A percentile compares a stretch with the other conserved stretches of the same genome.
Evolutionary conservation across 2,113 vertebrate genomes (phyloP).

Genomic region (Nycticebus coucang): DNA sequence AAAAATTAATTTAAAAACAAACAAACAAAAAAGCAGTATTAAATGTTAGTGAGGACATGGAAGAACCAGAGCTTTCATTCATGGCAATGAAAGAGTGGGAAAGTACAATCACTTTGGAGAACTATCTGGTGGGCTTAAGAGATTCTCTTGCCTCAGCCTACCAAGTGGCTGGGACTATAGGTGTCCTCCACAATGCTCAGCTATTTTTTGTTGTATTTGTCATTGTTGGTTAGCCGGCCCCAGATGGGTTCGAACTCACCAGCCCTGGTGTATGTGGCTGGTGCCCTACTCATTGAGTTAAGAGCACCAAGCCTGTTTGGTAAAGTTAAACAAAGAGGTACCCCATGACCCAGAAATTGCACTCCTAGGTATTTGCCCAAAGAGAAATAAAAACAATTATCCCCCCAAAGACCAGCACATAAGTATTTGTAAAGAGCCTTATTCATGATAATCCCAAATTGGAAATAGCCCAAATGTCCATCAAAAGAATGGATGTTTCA

Average conservation of each 20-base stretch:
- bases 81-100: background rate
- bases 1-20: too few species aligned
- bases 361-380: background rate
- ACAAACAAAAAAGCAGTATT: too few species aligned
- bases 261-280: too few species aligned
- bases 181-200: too few species aligned
- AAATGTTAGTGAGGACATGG: background rate
- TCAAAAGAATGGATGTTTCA: background rate
- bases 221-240: too few species aligned
- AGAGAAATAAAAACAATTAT: background rate
- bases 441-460: background rate
- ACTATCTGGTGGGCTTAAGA: too few species aligned
- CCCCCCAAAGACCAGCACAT: background rate
- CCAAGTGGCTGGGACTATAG: too few species aligned
- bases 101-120: background rate
- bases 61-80: rapidly evolving
- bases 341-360: background rate
- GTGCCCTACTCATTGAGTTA: too few species aligned
- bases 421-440: background rate
- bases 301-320: too few species aligned
- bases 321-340: background rate
- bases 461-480: background rate
- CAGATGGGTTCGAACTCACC: too few species aligned
- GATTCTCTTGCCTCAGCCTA: too few species aligned
- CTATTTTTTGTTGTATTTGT: too few species aligned